These are phyloP conservation scores for Drosophila cardini DNA, from an alignment of 1,140 invertebrate species.

Conservation along the genomic window DNA sequence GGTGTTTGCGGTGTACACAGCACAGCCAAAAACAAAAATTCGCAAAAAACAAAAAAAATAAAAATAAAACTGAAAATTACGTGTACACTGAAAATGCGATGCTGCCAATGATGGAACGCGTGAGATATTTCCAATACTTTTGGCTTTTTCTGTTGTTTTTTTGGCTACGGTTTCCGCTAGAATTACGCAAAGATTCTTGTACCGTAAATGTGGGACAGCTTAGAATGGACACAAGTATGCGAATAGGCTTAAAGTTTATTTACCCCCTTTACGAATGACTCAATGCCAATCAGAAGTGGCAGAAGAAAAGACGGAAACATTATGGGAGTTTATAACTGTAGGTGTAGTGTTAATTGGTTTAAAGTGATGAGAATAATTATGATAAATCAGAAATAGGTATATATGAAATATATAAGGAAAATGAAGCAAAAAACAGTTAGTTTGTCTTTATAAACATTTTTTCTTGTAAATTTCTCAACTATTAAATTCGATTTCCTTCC, in stretches of 20 bases:
- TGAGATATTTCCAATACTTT: slow-evolving; percentile 78
- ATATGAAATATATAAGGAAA: background rate
- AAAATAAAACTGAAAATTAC: slow-evolving; percentile 61
- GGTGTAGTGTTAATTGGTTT: background rate
- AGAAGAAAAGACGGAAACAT: background rate
- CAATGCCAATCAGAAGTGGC: slow-evolving; percentile 8
- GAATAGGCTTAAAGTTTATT: slow-evolving; percentile 61
- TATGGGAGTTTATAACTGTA: slow-evolving; percentile 4
- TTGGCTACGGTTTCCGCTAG: slow-evolving; percentile 62
- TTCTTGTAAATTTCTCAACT: too few relatives aligned
- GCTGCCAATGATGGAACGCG: slow-evolving; percentile 64
- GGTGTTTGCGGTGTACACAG: slow-evolving; percentile 23
- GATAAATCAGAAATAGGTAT: background rate
- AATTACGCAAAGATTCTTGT: slow-evolving; percentile 58
- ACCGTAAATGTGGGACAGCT: slow-evolving; percentile 77
- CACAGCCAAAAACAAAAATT: too few relatives aligned
- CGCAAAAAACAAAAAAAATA: slow-evolving; percentile 1
- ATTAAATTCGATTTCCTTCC: too few relatives aligned
- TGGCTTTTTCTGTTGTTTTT: slow-evolving; percentile 1
- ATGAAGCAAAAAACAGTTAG: background rate
- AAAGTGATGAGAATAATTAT: background rate
- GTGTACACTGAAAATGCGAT: slow-evolving; percentile 58
- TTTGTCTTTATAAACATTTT: too few relatives aligned
- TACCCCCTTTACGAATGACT: slow-evolving; percentile 42
- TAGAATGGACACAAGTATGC: background rate